Percentiles rank a stretch among this genome's conserved stretches.
Conservation (phyloP, 2,888 invertebrate species). For the Emmelina monodactyla region DNA sequence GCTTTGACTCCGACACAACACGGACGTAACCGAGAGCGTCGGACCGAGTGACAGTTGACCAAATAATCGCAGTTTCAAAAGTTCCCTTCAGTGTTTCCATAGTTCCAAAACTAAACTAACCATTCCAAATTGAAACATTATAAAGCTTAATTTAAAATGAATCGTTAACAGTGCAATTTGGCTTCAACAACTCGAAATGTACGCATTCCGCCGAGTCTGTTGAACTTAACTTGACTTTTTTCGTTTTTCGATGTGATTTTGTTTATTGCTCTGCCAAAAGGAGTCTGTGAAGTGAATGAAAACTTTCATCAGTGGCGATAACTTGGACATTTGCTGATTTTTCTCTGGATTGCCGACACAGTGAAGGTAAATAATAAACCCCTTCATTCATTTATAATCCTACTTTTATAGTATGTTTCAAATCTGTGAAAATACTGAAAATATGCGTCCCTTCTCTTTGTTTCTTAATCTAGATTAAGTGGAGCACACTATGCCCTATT, state of each 20-base stretch:
- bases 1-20: constrained; percentile 28
- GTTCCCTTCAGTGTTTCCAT: too few species aligned
- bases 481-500: too few species aligned
- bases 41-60: constrained; percentile 41
- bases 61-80: constrained; percentile 17
- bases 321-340: background rate
- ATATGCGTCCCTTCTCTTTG: too few species aligned
- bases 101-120: too few species aligned
- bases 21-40: constrained; percentile 31
- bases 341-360: constrained; percentile 43
- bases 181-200: constrained; percentile 45
- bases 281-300: constrained; percentile 7
- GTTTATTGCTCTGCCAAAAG: too few species aligned
- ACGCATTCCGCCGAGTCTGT: constrained; percentile 60
- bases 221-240: constrained; percentile 54
- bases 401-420: too few species aligned
- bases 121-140: too few species aligned
- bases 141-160: too few species aligned
- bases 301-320: background rate
- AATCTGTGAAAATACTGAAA: too few species aligned
- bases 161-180: constrained; percentile 11
- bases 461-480: too few species aligned
- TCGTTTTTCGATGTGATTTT: constrained; percentile 32
- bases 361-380: constrained; percentile 38
- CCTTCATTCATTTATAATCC: too few species aligned